Conservation (phyloP, 2,797 vertebrate species). For the Falco peregrinus region DNA sequence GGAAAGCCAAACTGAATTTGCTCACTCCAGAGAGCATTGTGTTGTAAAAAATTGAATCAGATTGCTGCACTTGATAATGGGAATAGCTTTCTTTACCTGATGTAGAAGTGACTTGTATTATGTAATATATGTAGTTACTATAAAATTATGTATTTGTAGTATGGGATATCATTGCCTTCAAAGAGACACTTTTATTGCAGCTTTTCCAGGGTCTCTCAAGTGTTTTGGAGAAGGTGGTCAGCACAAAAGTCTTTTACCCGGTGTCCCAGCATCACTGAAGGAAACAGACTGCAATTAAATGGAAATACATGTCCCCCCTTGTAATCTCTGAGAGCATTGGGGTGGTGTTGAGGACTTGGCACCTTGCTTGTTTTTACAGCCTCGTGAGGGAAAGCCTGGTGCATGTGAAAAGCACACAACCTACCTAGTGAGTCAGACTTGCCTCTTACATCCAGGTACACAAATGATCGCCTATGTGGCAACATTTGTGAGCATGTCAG, state of each 20-base stretch:
- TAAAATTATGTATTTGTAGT: background rate
- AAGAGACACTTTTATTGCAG: background rate
- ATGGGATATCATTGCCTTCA: background rate
- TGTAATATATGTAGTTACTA: background rate
- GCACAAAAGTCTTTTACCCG: background rate
- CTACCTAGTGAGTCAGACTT: background rate
- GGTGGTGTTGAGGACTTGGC: background rate
- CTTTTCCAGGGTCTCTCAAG: background rate
- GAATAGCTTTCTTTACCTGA: background rate
- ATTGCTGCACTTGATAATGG: background rate
- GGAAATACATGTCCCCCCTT: background rate
- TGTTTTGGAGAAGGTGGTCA: background rate
- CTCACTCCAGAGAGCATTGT: background rate
- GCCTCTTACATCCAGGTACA: background rate
- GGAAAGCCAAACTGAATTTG: constrained; percentile 38
- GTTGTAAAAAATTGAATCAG: constrained; percentile 37
- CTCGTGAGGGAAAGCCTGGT: background rate
- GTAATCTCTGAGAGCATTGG: background rate
- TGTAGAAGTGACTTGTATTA: background rate
- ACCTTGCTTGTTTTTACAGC: background rate
- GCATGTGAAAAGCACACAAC: background rate
- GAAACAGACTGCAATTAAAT: background rate
- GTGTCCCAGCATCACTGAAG: background rate
- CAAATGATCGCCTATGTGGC: background rate
- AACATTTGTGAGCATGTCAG: background rate